Evolutionary conservation across 2,888 invertebrate genomes (phyloP), one percentile per base, ranked within the genome.

Genomic region (Drosophila lutescens): DNA sequence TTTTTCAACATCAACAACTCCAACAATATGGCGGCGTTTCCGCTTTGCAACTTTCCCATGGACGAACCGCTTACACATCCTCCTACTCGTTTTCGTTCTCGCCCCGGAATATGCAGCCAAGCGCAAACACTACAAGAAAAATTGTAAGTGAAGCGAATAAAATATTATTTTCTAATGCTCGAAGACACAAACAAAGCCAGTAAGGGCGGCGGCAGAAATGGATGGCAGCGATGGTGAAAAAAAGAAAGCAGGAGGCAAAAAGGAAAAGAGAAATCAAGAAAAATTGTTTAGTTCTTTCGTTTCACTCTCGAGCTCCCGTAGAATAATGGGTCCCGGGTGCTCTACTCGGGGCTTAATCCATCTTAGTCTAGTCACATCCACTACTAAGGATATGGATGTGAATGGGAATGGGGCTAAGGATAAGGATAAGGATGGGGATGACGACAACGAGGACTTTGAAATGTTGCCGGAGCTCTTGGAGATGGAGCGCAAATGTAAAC

Each of bases 111-210:
- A 57, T 57, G 67, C 67, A 68, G 50, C 49, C 41, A 72, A 79
- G 85, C 85, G 87, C 78, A 80, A 86, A 74, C 74, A 88, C 80
- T 79, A 84, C 84, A 88, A 88, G 85, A 88, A 86, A 86, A 88
- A 88, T 85, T 84, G 86, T 69, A 88, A 85, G 85, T 84, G 88
- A 86, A 84, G 86, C 89, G 87, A 87, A 86, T 86, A 88, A 86
- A 86, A 88, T 86, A 88, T 86, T 86, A 88, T 88, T 88, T 88
- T 88, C 86, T 87, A 88, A 86, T 87, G 89, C 85, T 78, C 66
- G 61, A 76, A 71, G 74, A 63, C 67, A 68, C 74, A 74, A 62
- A 62, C 61, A 65, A 63, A 69, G 76, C 60, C 54, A 49, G 49
- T 30, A 46, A 46, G 17, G 47, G n/a, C 6, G 46, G 4, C 17